A percentile compares a stretch with the other conserved stretches of the same genome.
Conservation (phyloP, 2,113 vertebrate genomes). For the Apodemus sylvaticus region DNA sequence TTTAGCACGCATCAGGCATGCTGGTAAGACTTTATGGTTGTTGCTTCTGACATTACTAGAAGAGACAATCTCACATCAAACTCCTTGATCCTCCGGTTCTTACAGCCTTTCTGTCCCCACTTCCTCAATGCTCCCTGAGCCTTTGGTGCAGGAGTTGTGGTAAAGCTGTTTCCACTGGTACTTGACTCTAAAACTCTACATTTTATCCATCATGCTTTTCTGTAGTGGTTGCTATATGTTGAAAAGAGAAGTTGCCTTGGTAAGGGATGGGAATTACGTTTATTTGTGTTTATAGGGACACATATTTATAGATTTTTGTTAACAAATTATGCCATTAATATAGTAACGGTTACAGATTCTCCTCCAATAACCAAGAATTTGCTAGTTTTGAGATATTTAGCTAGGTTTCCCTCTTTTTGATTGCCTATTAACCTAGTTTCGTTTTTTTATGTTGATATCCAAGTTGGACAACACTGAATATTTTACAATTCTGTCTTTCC, state of each 20-base stretch:
- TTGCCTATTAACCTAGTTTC: background rate
- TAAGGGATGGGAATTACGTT: background rate
- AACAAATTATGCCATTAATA: background rate
- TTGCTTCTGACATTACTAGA: background rate
- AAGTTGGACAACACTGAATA: background rate
- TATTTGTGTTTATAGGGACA: background rate
- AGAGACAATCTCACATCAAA: background rate
- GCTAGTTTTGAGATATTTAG: background rate
- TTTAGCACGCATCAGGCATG: background rate
- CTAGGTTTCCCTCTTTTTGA: background rate
- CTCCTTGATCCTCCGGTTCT: no score
- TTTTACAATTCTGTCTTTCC: background rate
- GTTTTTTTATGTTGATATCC: no score
- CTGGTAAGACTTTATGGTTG: background rate
- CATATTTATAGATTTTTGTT: background rate
- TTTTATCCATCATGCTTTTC: background rate
- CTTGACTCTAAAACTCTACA: background rate
- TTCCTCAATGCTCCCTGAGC: background rate
- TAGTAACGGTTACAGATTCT: background rate
- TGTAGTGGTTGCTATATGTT: background rate
- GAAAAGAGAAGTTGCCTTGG: background rate
- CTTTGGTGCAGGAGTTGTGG: fast-evolving
- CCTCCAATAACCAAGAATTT: background rate
- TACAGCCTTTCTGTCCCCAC: background rate
- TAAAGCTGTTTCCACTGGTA: no score